Base-by-base conservation (phyloP, 2,113 vertebrate genomes). In the Falco punctatus region DNA sequence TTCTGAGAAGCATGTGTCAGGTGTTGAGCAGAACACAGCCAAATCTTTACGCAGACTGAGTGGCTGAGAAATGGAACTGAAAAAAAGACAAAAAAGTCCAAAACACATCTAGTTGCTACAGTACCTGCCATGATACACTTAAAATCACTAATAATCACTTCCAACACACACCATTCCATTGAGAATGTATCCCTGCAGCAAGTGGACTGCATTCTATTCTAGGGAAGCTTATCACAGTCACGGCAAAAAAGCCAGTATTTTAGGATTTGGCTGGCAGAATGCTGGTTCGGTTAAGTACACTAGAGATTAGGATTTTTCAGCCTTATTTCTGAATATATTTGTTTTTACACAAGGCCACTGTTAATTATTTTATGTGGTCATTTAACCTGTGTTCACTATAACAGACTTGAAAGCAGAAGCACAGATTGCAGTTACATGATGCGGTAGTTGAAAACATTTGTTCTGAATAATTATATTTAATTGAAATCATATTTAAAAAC, bases 391-490 rank as follows among this genome's bases (percentile, higher is more conserved):
- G 26, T 84, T 75, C 4, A 1, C 44, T 75, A 1, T 26, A 57
- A 70, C 32, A 55, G 42, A 58, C 28, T 83, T 89, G 49, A 94
- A 84, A 88, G 67, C 59, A 74, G 86, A 88, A 90, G 54, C 46
- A 57, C 15, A 59, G 30, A 30, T 64, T 87, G 32, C 44, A 81
- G 19, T 86, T 90, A 54, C 66, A n/a, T 82, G 62, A 82, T 80
- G 19, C 38, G 48, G 73, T 75, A 82, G 87, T 81, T 85, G 59
- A 85, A 97, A 85, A 90, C 44, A 92, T 88, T 94, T 90, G 64
- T 67, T 96, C 88, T 84, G 79, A 96, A 90, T 94, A 90, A 91
- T 51, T 83, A 70, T 81, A 88, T 96, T 96, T 93, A 73, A 92
- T 93, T 83, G 85, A 86, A 97, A 93, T 94, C 6, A 2, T 78